Percentiles rank a stretch among this genome's conserved stretches.
phyloP scores from a whole-genome alignment of 2,797 vertebrate genomes.

The Cercopithecus hamlyni region DNA sequence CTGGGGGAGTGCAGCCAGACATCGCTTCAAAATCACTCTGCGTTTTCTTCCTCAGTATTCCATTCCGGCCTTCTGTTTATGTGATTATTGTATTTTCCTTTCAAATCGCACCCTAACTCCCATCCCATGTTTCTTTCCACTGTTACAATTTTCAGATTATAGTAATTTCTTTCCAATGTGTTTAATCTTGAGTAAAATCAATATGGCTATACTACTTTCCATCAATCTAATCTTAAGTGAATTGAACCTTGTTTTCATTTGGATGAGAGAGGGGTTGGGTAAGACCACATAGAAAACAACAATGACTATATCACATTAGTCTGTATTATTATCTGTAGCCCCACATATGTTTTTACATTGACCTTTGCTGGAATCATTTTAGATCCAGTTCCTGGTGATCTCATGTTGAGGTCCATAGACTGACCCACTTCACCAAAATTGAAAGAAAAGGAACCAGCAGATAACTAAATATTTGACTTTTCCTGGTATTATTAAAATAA shows the following conservation, averaged over 20 bases:
- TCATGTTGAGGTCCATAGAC: neutral
- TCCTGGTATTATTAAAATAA: slow-evolving; percentile 28
- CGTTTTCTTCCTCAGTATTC: neutral
- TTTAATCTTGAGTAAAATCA: slow-evolving; percentile 57
- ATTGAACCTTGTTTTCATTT: slow-evolving; percentile 38
- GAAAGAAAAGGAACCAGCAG: neutral
- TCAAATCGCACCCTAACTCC: slow-evolving; percentile 15
- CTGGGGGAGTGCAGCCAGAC: rapidly evolving
- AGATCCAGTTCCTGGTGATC: neutral
- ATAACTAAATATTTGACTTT: slow-evolving; percentile 3
- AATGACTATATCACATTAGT: too few species aligned
- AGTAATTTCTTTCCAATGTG: slow-evolving; percentile 19
- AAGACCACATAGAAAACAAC: neutral
- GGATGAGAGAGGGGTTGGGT: neutral
- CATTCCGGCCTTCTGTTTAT: neutral
- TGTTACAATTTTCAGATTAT: slow-evolving; percentile 44
- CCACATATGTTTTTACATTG: neutral
- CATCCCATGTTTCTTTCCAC: neutral
- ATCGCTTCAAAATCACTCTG: neutral
- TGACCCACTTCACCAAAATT: neutral
- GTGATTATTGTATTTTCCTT: neutral
- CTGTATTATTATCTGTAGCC: neutral
- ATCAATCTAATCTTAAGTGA: slow-evolving; percentile 47
- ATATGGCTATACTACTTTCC: slow-evolving; percentile 3
- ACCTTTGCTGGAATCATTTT: neutral